Conservation (phyloP, 2,888 invertebrate species). For the Epicampocera succincta region DNA sequence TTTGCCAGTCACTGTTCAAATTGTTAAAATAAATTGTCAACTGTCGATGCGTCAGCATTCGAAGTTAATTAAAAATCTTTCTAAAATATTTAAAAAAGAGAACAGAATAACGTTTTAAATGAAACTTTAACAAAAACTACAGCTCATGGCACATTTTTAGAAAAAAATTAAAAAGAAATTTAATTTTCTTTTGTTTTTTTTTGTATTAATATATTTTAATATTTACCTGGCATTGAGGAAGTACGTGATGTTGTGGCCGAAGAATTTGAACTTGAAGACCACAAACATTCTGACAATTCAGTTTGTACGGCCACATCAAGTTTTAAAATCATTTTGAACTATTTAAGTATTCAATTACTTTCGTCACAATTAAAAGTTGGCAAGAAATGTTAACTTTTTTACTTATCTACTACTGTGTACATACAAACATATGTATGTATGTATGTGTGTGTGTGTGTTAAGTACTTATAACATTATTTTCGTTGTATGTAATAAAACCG, state of each 20-base stretch:
- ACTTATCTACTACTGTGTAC: background rate
- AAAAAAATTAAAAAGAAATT: background rate
- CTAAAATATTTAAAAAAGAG: too few species aligned
- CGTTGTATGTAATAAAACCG: constrained; percentile 18
- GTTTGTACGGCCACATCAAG: constrained; percentile 80
- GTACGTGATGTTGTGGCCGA: constrained; percentile 75
- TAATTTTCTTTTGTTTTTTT: background rate
- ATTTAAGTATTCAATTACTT: constrained; percentile 19
- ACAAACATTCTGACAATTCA: constrained; percentile 78
- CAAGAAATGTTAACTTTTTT: background rate
- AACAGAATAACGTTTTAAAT: background rate
- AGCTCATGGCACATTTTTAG: too few species aligned
- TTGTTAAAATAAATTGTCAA: too few species aligned
- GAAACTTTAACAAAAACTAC: too few species aligned
- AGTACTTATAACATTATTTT: too few species aligned
- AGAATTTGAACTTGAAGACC: constrained; percentile 73
- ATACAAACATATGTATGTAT: too few species aligned
- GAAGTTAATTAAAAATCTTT: too few species aligned
- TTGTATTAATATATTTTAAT: constrained; percentile 1
- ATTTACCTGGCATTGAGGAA: constrained; percentile 77
- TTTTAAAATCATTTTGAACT: constrained; percentile 71
- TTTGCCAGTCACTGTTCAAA: too few species aligned
- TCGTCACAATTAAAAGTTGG: background rate
- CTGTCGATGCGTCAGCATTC: too few species aligned
- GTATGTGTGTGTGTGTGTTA: too few species aligned